phyloP scores from a whole-genome alignment of 2,888 invertebrate species.

The Eledona agricola region DNA sequence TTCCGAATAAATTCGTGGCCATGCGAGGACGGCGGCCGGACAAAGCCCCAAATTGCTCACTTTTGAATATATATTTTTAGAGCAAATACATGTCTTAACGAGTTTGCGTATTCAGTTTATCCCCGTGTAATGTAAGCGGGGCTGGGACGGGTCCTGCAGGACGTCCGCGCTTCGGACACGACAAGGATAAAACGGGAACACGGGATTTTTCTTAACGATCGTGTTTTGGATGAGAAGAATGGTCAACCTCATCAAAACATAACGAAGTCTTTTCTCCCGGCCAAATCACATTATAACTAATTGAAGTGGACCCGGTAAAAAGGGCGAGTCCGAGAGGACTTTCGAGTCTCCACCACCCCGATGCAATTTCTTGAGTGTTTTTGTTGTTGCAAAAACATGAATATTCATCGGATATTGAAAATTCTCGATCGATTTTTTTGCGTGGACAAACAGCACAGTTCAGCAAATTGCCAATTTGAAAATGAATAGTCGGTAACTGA shows the following conservation, averaged over 20 bases:
- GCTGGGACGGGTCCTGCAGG: conserved; percentile 37
- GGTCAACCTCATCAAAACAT: conserved; percentile 61
- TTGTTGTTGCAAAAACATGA: no score
- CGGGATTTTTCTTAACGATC: conserved; percentile 19
- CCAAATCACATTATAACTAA: conserved; percentile 63
- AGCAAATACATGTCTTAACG: conserved; percentile 45
- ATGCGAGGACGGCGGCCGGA: no score
- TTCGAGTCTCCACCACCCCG: conserved; percentile 33
- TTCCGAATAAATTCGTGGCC: no score
- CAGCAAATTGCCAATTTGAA: conserved; percentile 4
- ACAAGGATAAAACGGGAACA: conserved; percentile 34
- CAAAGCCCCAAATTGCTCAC: conserved; percentile 34
- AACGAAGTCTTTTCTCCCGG: conserved; percentile 61
- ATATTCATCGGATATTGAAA: no score
- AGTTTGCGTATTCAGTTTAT: conserved; percentile 51
- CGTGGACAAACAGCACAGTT: conserved; percentile 1
- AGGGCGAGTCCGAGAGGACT: conserved; percentile 38
- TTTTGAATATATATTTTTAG: conserved; percentile 40
- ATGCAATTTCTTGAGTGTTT: no score
- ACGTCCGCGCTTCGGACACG: conserved; percentile 33
- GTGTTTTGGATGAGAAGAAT: conserved; percentile 53
- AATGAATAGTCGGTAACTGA: conserved; percentile 14
- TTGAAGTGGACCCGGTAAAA: conserved; percentile 58
- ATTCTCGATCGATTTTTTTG: background rate
- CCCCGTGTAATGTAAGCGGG: conserved; percentile 47